These are phyloP conservation scores for Coelogynopora nodosa DNA, from an alignment of 2,888 invertebrate genomes.

Conservation along the genomic window DNA sequence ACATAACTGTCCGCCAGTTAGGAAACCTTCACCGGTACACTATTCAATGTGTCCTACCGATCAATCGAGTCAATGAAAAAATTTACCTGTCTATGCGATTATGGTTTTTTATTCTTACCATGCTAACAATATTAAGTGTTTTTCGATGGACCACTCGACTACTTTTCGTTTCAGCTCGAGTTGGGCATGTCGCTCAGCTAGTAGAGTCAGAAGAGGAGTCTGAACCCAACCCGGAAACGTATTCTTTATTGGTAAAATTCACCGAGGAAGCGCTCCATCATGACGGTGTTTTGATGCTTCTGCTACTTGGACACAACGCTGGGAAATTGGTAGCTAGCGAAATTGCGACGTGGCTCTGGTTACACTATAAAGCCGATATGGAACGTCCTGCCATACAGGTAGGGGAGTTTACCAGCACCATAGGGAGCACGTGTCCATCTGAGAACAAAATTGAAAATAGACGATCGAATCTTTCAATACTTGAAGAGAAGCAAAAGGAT, in stretches of 20 bases:
- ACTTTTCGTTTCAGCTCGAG: background rate
- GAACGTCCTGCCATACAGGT: background rate
- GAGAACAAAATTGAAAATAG: background rate
- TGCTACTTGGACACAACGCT: conserved; percentile 21
- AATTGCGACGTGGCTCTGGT: conserved; percentile 6
- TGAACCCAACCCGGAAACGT: background rate
- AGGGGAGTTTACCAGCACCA: background rate
- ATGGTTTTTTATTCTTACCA: conserved; percentile 8
- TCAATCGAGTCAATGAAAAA: conserved; percentile 37
- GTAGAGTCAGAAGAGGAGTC: background rate
- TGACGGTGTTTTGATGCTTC: conserved; percentile 20
- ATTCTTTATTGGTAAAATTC: background rate
- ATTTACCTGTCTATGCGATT: conserved; percentile 6
- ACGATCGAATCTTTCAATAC: background rate
- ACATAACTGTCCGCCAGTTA: conserved; percentile 9
- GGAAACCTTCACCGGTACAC: conserved; percentile 36
- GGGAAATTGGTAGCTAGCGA: background rate
- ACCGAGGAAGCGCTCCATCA: background rate
- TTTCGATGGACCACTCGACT: background rate
- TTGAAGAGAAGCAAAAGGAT: background rate
- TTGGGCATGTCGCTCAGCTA: background rate
- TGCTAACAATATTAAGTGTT: conserved; percentile 1
- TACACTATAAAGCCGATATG: background rate
- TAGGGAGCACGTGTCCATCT: background rate
- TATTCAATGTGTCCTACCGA: conserved; percentile 32